Percentiles rank a stretch among this genome's conserved stretches.
Conservation (phyloP, 35 echinoderm and acorn worm species). For the Chiridota heheva region DNA sequence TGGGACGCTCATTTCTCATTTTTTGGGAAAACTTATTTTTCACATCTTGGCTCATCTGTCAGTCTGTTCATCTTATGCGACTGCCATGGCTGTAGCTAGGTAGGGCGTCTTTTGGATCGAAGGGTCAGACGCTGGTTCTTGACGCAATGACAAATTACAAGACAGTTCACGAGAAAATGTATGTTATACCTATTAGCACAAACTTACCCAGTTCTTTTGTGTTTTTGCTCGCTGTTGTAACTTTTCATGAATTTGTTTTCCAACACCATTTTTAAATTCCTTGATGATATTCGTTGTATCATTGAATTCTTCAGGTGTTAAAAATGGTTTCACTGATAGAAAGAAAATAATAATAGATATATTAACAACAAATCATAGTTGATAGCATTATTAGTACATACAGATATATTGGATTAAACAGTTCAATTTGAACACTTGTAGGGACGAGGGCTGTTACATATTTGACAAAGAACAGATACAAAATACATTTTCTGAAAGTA, state of each 20-base stretch:
- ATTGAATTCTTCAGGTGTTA: conserved; percentile 50
- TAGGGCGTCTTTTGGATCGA: too few species aligned
- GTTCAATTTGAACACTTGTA: background rate
- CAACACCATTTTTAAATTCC: conserved; percentile 54
- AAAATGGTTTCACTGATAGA: conserved; percentile 53
- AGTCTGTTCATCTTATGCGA: too few species aligned
- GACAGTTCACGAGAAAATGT: too few species aligned
- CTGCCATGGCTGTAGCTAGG: too few species aligned
- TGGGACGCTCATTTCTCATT: too few species aligned
- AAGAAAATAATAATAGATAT: conserved; percentile 5
- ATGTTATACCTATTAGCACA: too few species aligned
- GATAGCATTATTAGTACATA: background rate
- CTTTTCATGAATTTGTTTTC: conserved; percentile 60
- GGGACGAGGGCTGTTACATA: background rate
- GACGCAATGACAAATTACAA: too few species aligned
- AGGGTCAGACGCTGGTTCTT: too few species aligned
- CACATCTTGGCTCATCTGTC: too few species aligned
- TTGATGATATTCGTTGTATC: conserved; percentile 53
- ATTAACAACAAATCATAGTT: background rate
- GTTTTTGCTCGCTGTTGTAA: conserved; percentile 50
- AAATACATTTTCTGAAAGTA: background rate
- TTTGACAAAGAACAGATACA: background rate
- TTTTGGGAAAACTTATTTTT: too few species aligned
- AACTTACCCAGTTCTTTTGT: conserved; percentile 69
- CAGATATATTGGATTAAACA: background rate